A percentile compares a stretch with the other conserved stretches of the same genome.
Evolutionary conservation across 2,797 vertebrate species (phyloP).

Genomic region (Peromyscus nudipes): DNA sequence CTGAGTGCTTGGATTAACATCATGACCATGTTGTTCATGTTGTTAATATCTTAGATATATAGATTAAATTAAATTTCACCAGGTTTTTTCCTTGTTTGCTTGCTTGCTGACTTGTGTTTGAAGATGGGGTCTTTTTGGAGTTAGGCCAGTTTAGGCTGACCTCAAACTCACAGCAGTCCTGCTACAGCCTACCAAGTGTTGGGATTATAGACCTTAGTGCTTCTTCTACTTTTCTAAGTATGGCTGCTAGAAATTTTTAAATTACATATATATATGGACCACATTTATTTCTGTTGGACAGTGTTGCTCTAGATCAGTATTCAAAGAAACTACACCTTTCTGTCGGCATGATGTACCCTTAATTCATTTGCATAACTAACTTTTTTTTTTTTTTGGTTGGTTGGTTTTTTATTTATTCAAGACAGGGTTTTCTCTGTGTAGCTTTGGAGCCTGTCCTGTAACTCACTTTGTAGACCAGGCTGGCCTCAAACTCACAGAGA

Average conservation of each 20-base stretch:
- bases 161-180: not conserved
- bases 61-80: conserved; percentile 19
- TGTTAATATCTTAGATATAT: conserved; percentile 17
- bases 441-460: not conserved
- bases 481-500: not conserved
- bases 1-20: not conserved
- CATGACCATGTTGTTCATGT: not conserved
- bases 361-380: not conserved
- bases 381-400: not conserved
- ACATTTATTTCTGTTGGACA: conserved; percentile 17
- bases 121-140: not conserved
- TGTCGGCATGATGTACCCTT: not conserved
- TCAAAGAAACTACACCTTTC: not conserved
- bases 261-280: not conserved
- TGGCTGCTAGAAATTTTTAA: not conserved
- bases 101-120: not conserved
- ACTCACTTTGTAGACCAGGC: not conserved
- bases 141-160: not conserved
- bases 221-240: not conserved
- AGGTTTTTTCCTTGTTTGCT: not conserved
- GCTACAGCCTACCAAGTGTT: not conserved
- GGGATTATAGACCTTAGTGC: not conserved
- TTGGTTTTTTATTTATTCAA: not conserved
- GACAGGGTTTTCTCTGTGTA: not conserved
- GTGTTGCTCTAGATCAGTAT: conserved; percentile 25